Evolutionary conservation across 1,140 invertebrate genomes (phyloP).

Genomic region (Zaprionus davidi): DNA sequence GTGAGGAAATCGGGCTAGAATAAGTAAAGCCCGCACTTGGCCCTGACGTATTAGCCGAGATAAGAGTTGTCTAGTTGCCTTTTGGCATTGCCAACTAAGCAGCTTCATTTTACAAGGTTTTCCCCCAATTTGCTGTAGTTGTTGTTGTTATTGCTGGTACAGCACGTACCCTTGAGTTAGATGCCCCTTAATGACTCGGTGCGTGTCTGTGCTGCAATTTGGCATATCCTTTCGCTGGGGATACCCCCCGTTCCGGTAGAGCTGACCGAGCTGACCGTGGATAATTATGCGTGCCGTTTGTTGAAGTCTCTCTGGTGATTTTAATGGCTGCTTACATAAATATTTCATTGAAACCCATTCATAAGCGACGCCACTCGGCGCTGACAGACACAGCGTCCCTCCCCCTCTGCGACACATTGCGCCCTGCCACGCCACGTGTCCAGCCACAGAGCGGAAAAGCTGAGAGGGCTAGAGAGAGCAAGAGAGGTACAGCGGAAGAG

Average conservation of each 20-base stretch:
- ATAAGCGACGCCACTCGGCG: conserved; percentile 60
- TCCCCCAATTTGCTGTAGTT: conserved; percentile 9
- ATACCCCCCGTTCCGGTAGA: neutral
- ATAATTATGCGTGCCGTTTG: conserved; percentile 34
- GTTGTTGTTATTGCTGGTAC: conserved; percentile 6
- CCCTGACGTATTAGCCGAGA: conserved; percentile 7
- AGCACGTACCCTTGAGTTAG: conserved; percentile 37
- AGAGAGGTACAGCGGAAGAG: neutral
- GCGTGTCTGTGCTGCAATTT: conserved; percentile 22
- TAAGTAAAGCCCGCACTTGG: conserved; percentile 18
- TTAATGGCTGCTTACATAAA: conserved; percentile 73
- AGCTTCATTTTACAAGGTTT: conserved; percentile 19
- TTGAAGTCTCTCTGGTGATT: conserved; percentile 45
- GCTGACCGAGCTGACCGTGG: conserved; percentile 5
- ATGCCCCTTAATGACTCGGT: conserved; percentile 27
- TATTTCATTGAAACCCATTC: conserved; percentile 78
- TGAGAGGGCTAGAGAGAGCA: conserved; percentile 16
- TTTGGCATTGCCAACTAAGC: conserved; percentile 24
- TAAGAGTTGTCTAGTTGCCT: conserved; percentile 25
- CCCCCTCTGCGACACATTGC: neutral
- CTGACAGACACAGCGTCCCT: conserved; percentile 53
- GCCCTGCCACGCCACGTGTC: conserved; percentile 60
- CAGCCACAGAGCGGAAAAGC: conserved; percentile 14
- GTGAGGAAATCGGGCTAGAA: neutral
- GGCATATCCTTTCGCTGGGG: conserved; percentile 1